Base-by-base conservation (phyloP, 1,140 invertebrate genomes). In the Hycleus cichorii region DNA sequence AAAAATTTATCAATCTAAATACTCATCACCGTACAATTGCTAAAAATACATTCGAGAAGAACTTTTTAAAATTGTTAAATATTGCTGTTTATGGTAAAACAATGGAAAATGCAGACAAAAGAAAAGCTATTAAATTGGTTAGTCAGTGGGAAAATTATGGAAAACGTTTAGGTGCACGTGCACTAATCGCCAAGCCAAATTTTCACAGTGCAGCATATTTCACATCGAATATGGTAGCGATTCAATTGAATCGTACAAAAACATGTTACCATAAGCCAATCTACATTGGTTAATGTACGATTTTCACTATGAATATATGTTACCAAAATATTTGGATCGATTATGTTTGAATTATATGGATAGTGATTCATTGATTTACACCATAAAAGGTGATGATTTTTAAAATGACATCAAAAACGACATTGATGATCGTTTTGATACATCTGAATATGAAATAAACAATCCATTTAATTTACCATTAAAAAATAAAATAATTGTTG, bases 251-350 rank as follows among this genome's bases (percentile, higher is more conserved):
- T 32, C 66, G 65, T 60, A 9, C 55, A 8, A 44, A 64, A 54
- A 58, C 75, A 26, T 51, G 57, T 12, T 67, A 73, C 11, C 62
- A 75, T 62, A 74, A 72, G 61, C 70, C 70, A 0, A 64, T 74
- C 5, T 70, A 69, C 48, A 57, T 65, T 57, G 45, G 3, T 40
- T 47, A 27, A 59, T 72, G 45, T 71, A 71, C 57, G 55, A 70
- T 50, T 71, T 71, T 46, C 65, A 71, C 53, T 72, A 68, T 63
- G 52, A 60, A 18, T 62, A 52, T 47, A 66, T 69, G 46, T 50
- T 56, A 61, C 44, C 47, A 42, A 50, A 56, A 59, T 69, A 59
- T 57, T 42, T 39, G 18, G n/a, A 64, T 5, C 57, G 62, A 3
- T 49, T 47, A 3, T 64, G 69, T 52, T 47, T 76, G 24, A 51